A percentile compares a stretch with the other conserved stretches of the same genome.
Evolutionary conservation across 2,888 invertebrate species (phyloP).

Genomic region (Lysandra coridon): DNA sequence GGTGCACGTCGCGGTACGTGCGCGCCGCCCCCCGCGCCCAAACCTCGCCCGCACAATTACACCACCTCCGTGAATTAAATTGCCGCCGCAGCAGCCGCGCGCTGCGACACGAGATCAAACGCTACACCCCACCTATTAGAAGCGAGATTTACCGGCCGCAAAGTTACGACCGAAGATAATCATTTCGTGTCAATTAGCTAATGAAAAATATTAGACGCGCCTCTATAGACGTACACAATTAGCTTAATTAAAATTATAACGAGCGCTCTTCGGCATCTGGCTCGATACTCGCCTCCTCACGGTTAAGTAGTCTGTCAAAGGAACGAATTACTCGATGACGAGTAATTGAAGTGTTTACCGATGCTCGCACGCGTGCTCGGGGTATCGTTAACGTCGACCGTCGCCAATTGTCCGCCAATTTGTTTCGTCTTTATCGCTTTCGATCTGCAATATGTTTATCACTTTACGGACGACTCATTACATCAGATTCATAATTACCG

Average conservation of each 20-base stretch:
- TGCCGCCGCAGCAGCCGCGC: constrained; percentile 54
- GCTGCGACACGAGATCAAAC: constrained; percentile 67
- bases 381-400: constrained; percentile 9
- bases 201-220: constrained; percentile 76
- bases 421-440: constrained; percentile 25
- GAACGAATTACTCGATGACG: constrained; percentile 31
- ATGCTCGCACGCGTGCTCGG: background rate
- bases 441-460: constrained; percentile 5
- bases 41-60: constrained; percentile 62
- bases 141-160: constrained; percentile 60
- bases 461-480: constrained; percentile 16
- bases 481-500: background rate
- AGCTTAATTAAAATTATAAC: constrained; percentile 73
- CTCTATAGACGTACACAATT: constrained; percentile 50
- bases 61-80: constrained; percentile 70
- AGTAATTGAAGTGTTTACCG: constrained; percentile 31
- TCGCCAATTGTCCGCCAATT: constrained; percentile 14
- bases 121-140: constrained; percentile 49
- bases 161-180: constrained; percentile 73
- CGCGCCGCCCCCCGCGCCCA: constrained; percentile 46
- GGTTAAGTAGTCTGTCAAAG: constrained; percentile 34
- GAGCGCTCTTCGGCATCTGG: constrained; percentile 70
- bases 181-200: constrained; percentile 78
- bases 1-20: constrained; percentile 56
- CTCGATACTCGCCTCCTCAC: constrained; percentile 45